Evolutionary conservation across 2,113 vertebrate species (phyloP).

Genomic region (Prunella himalayana): DNA sequence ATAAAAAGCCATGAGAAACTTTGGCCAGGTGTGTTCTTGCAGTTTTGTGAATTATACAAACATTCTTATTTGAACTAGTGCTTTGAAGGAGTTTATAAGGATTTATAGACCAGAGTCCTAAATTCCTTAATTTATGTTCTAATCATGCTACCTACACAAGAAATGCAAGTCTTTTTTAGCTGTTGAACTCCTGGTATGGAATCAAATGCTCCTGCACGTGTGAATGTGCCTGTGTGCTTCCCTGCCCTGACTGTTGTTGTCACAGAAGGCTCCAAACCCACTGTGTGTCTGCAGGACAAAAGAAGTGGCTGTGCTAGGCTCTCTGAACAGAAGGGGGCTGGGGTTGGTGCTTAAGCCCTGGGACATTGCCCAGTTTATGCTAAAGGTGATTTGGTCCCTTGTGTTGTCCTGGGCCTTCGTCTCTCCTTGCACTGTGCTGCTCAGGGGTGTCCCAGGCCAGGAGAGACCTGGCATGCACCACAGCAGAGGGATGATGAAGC

Average conservation of each 20-base stretch:
- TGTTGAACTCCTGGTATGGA: neutral
- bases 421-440: neutral
- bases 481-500: neutral
- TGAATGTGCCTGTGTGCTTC: neutral
- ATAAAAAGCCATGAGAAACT: neutral
- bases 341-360: neutral
- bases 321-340: neutral
- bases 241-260: neutral
- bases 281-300: neutral
- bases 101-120: neutral
- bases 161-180: neutral
- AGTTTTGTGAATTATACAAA: neutral
- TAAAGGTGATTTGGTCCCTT: neutral
- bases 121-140: neutral
- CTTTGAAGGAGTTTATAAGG: neutral
- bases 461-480: neutral
- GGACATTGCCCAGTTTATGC: neutral
- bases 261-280: neutral
- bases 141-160: neutral
- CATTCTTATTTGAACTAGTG: neutral
- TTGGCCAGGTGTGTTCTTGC: neutral
- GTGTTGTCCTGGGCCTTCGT: rapidly evolving
- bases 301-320: rapidly evolving
- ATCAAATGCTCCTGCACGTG: neutral
- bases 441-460: neutral